phyloP scores from a whole-genome alignment of 2,797 vertebrate genomes.

The Clamator glandarius region DNA sequence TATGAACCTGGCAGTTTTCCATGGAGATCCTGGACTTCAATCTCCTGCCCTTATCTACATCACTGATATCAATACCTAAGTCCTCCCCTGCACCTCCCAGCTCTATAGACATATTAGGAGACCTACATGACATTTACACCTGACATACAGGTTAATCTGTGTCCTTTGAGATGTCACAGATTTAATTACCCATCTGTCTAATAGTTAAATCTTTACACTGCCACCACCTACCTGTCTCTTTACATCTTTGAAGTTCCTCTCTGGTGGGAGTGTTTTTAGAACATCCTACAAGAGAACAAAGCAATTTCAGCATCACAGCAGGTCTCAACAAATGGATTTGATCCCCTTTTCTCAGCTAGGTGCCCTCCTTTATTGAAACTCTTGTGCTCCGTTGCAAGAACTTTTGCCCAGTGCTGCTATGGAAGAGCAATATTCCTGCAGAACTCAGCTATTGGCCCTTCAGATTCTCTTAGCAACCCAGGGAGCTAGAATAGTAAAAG shows the following conservation, averaged over 20 bases:
- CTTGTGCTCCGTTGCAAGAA: background rate
- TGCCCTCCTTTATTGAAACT: background rate
- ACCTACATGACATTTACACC: background rate
- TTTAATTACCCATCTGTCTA: background rate
- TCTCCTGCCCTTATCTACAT: rapidly evolving
- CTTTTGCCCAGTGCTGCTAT: background rate
- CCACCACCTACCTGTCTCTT: background rate
- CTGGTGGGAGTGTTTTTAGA: background rate
- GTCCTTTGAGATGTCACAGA: background rate
- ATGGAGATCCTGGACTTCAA: background rate
- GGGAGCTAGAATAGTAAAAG: background rate
- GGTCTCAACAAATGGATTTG: background rate
- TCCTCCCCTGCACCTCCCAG: background rate
- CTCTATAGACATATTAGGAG: background rate
- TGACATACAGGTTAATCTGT: background rate
- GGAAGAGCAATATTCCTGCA: background rate
- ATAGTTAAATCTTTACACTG: background rate
- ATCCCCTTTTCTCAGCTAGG: background rate
- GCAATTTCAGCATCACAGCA: background rate
- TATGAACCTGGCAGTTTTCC: background rate
- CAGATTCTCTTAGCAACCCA: background rate
- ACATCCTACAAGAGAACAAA: background rate
- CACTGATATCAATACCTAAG: background rate
- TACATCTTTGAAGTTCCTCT: background rate
- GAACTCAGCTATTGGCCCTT: background rate